These are phyloP conservation scores for Pristionchus mayeri DNA, from an alignment of 2,888 invertebrate genomes.

Conservation along the genomic window DNA sequence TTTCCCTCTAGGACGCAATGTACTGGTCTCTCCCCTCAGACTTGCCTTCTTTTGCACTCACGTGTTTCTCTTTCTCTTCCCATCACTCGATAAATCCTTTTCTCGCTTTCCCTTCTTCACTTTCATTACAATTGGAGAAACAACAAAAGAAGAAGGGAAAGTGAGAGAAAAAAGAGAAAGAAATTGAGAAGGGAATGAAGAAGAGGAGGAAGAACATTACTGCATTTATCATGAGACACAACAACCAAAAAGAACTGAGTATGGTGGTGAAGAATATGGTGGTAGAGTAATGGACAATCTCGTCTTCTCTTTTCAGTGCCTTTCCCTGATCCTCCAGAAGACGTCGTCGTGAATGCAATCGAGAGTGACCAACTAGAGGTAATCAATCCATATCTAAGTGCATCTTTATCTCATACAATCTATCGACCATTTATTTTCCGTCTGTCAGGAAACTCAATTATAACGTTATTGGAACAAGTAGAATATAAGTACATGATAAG, in stretches of 20 bases:
- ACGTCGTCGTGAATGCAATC: constrained; percentile 63
- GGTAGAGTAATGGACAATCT: neutral
- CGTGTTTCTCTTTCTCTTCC: neutral
- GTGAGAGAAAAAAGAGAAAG: constrained; percentile 31
- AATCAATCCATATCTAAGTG: too few relatives aligned
- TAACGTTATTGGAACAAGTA: too few relatives aligned
- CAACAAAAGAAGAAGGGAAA: constrained; percentile 21
- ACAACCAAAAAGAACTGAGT: constrained; percentile 5
- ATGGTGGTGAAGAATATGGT: neutral
- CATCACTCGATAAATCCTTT: constrained; percentile 9
- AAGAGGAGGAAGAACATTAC: constrained; percentile 32
- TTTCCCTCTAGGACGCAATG: neutral
- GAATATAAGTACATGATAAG: too few relatives aligned
- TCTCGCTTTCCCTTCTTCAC: constrained; percentile 37
- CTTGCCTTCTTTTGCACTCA: neutral
- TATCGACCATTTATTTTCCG: too few relatives aligned
- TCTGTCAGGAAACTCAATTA: too few relatives aligned
- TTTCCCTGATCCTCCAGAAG: constrained; percentile 66
- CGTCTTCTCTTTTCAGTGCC: constrained; percentile 68
- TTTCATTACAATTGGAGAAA: constrained; percentile 33
- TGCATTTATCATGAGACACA: constrained; percentile 30
- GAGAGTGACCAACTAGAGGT: constrained; percentile 59
- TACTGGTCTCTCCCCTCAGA: constrained; percentile 1
- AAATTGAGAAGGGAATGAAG: neutral
- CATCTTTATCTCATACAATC: neutral